phyloP scores from a whole-genome alignment of 2,797 vertebrate species.

The Psittacula echo region DNA sequence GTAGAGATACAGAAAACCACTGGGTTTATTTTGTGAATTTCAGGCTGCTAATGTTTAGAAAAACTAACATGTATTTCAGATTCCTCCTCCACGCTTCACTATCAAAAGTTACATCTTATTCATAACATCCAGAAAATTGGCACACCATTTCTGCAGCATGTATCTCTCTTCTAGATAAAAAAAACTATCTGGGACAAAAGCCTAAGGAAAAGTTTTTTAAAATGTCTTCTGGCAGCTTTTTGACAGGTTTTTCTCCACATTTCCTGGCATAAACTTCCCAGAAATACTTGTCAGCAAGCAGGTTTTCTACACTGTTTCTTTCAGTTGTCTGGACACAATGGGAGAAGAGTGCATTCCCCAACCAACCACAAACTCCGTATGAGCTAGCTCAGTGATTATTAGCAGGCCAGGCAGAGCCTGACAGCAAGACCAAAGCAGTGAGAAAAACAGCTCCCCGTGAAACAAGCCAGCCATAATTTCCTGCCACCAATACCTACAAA shows the following conservation, averaged over 20 bases:
- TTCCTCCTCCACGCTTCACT: background rate
- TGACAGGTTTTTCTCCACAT: background rate
- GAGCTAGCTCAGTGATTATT: background rate
- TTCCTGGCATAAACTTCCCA: background rate
- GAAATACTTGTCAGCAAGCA: background rate
- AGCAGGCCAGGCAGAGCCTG: background rate
- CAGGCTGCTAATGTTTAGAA: background rate
- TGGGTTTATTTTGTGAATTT: background rate
- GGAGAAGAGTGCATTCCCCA: background rate
- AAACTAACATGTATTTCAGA: background rate
- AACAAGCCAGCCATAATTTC: background rate
- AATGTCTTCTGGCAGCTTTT: constrained; percentile 27
- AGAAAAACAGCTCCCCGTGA: background rate
- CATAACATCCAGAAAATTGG: background rate
- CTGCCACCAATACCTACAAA: background rate
- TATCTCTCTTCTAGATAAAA: background rate
- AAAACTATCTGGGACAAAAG: background rate
- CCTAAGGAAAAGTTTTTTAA: background rate
- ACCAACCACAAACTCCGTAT: fast-evolving
- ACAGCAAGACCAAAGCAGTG: background rate
- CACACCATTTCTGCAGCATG: background rate
- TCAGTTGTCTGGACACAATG: background rate
- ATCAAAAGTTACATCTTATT: constrained; percentile 20
- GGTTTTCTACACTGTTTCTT: background rate
- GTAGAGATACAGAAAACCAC: background rate